Conservation (phyloP, 2,113 vertebrate species). For the Cyprinus carpio region DNA sequence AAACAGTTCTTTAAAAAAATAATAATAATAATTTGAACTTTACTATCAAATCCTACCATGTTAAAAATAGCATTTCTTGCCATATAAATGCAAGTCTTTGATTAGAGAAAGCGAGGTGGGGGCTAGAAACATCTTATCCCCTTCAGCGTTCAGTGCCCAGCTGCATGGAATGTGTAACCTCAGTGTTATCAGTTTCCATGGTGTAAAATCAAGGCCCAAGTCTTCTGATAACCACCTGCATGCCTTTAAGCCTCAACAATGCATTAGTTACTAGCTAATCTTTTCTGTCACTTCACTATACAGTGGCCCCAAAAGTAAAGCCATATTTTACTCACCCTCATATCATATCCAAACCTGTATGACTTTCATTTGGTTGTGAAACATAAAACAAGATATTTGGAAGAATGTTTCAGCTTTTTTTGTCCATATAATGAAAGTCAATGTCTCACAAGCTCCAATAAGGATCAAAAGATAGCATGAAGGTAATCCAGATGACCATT, state of each 20-base stretch:
- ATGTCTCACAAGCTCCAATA: background rate
- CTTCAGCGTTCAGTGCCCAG: constrained; percentile 61
- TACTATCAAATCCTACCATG: background rate
- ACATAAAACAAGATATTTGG: background rate
- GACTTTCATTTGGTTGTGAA: background rate
- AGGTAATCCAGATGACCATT: too few relatives aligned
- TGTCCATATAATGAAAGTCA: background rate
- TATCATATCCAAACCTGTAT: background rate
- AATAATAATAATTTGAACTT: background rate
- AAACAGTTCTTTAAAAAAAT: background rate
- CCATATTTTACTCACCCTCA: background rate
- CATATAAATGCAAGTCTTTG: background rate
- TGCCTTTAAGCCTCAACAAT: constrained; percentile 29
- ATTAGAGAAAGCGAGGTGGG: background rate
- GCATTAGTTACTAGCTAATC: constrained; percentile 7
- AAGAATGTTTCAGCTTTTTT: background rate
- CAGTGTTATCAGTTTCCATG: constrained; percentile 70
- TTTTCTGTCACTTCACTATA: background rate
- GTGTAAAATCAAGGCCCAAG: constrained; percentile 68
- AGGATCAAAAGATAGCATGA: background rate
- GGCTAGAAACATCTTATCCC: constrained; percentile 65
- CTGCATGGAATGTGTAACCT: constrained; percentile 67
- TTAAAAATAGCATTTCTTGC: background rate
- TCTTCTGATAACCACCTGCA: constrained; percentile 50
- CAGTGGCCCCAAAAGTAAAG: background rate